Base-by-base conservation (phyloP, 2,888 invertebrate species). In the Cosmia trapezina region DNA sequence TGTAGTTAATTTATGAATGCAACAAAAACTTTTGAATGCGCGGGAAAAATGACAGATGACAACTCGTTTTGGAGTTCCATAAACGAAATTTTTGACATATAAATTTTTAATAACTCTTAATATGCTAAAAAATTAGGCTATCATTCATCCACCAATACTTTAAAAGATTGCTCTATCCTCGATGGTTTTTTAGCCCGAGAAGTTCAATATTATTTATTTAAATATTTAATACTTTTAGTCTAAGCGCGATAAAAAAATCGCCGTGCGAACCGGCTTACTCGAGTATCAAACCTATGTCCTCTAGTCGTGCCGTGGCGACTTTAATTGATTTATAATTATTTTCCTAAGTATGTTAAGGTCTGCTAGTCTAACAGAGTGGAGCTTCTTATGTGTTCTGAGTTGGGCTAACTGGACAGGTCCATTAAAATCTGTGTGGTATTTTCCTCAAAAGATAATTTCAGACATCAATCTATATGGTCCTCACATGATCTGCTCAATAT, bases 11-110 rank as follows among this genome's bases (percentile, higher is more conserved):
- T n/a, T 66, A 67, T 56, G 47, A 66, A 45, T 17, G 28, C 11
- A n/a, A 69, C 71, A 72, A 80, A 76, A 80, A 80, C 14, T 19
- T 47, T 54, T 45, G 28, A 0, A 33, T 51, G 56, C 66, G 60
- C 77, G 69, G 63, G 56, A 76, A 70, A 64, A 67, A 56, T 73
- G 43, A 64, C 63, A 64, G 11, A 70, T 77, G 68, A 63, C 60
- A 62, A 19, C 8, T 45, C 4, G 54, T 19, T 61, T 72, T 67
- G 43, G 49, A 60, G 63, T 68, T 71, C 71, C 80, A 62, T 71
- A 76, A 11, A 65, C 11, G 4, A 60, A 33, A 22, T 0, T 12
- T 28, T 22, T 37, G 54, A 60, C 8, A 8, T 74, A 56, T 43
- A n/a, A 4, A 17, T 22, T 45, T 66, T 59, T 63, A 0, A 8